phyloP scores from a whole-genome alignment of 2,888 invertebrate species.

The Watsonalla binaria region DNA sequence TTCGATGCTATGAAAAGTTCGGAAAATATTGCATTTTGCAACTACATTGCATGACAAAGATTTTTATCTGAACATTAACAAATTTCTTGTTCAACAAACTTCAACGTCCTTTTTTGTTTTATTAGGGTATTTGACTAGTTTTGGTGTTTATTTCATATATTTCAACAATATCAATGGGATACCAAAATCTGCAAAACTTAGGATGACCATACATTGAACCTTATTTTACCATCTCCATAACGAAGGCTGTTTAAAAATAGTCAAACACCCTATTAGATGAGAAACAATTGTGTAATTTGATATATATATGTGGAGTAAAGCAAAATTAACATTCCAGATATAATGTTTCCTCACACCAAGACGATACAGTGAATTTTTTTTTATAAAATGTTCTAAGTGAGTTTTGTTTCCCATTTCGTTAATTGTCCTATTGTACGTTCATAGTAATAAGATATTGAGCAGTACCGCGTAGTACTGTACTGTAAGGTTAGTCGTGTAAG shows the following conservation, averaged over 20 bases:
- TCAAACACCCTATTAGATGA: neutral
- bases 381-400: neutral
- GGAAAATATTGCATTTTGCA: neutral
- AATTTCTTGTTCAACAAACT: no score
- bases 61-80: neutral
- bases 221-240: no score
- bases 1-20: neutral
- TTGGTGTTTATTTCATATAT: no score
- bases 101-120: no score
- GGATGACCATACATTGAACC: no score
- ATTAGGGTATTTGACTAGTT: no score
- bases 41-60: neutral
- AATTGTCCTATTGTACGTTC: slow-evolving; percentile 9
- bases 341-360: neutral
- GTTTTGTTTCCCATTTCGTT: neutral
- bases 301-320: neutral
- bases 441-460: neutral
- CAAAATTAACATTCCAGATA: slow-evolving; percentile 1
- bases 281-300: neutral
- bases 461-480: slow-evolving; percentile 1
- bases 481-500: slow-evolving; percentile 43
- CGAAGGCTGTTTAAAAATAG: no score
- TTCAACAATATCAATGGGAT: no score
- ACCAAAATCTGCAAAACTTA: no score
- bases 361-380: neutral